Conservation (phyloP, 2,113 vertebrate species). For the Callipepla californica region DNA sequence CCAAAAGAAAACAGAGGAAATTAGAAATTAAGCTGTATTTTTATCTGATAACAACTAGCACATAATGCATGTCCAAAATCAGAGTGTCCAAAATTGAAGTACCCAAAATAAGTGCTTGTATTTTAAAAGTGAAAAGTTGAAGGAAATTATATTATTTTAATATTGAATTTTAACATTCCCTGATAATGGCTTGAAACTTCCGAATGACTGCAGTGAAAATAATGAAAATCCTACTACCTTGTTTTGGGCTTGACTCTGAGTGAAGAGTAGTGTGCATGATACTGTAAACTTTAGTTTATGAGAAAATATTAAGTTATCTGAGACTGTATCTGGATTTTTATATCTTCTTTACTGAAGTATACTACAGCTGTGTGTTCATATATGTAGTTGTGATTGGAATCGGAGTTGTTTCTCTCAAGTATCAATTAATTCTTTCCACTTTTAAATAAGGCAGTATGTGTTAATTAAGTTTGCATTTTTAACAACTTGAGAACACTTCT, state of each 20-base stretch:
- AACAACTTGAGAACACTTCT: neutral
- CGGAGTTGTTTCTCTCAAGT: neutral
- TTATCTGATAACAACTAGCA: neutral
- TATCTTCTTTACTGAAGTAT: neutral
- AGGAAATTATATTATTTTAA: neutral
- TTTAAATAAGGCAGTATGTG: neutral
- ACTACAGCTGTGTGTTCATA: neutral
- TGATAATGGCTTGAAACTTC: neutral
- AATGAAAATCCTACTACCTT: neutral
- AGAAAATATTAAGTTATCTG: neutral
- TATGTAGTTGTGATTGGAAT: fast-evolving
- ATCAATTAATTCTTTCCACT: neutral
- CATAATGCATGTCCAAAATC: neutral
- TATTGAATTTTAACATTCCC: neutral
- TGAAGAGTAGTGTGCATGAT: neutral
- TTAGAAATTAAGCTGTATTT: neutral
- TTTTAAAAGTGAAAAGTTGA: neutral
- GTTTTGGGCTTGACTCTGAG: neutral
- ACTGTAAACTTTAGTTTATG: neutral
- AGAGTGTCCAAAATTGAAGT: neutral
- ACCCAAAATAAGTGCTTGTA: neutral
- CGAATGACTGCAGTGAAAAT: neutral
- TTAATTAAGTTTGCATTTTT: neutral
- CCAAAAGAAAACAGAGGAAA: neutral
- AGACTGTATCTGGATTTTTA: neutral